Evolutionary conservation across 1,140 invertebrate species (phyloP).

Genomic region (Sesamia nonagrioides): DNA sequence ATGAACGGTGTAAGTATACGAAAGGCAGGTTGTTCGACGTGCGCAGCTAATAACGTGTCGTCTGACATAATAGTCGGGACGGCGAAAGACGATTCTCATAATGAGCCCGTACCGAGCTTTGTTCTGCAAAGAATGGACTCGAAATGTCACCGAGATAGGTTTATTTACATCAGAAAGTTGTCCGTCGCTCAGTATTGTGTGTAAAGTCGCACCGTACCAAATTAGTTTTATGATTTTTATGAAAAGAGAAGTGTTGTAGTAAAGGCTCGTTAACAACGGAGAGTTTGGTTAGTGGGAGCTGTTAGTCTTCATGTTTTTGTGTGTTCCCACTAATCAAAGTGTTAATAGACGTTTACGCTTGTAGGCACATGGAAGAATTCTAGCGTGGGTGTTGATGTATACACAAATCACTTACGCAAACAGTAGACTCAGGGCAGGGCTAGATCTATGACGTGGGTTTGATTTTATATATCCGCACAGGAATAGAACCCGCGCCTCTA

Average conservation of each 20-base stretch:
- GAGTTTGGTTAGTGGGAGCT: background rate
- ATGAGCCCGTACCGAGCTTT: constrained; percentile 46
- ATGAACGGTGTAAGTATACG: constrained; percentile 44
- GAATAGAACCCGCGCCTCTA: background rate
- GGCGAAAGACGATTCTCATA: constrained; percentile 50
- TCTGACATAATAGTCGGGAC: constrained; percentile 51
- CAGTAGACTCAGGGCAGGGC: background rate
- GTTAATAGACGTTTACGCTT: constrained; percentile 11
- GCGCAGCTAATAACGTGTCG: constrained; percentile 55
- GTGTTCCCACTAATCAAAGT: constrained; percentile 11
- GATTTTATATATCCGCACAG: constrained; percentile 11
- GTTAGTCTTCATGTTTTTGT: background rate
- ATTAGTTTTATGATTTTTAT: constrained; percentile 43
- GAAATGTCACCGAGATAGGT: constrained; percentile 48
- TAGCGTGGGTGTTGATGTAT: background rate
- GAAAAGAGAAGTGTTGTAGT: constrained; percentile 12
- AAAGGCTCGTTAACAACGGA: constrained; percentile 14
- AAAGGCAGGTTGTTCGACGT: constrained; percentile 39
- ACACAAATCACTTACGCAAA: constrained; percentile 7
- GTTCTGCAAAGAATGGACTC: constrained; percentile 34
- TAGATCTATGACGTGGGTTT: background rate
- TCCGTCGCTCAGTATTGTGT: constrained; percentile 45
- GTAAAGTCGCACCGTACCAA: constrained; percentile 44
- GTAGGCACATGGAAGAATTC: background rate
- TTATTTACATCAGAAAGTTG: constrained; percentile 49